Evolutionary conservation across 2,113 vertebrate species (phyloP).

Genomic region (Rhinopomastus cyanomelas): DNA sequence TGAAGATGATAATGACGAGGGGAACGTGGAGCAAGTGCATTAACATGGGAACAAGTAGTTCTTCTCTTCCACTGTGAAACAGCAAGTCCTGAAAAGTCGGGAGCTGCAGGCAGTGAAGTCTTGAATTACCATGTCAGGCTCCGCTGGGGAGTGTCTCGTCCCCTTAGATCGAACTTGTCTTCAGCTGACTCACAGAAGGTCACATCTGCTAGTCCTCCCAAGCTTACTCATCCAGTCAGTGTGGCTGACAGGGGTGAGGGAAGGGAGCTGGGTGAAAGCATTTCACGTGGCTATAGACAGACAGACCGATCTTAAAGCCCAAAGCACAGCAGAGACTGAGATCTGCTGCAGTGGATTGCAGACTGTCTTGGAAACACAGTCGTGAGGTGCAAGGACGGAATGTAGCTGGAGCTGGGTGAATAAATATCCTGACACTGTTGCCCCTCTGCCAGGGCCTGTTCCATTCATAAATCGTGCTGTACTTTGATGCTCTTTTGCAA

Average conservation of each 20-base stretch:
- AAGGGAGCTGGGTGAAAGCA: neutral
- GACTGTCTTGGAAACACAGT: slow-evolving; percentile 10
- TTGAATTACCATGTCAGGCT: neutral
- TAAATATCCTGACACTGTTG: neutral
- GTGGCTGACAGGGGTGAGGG: neutral
- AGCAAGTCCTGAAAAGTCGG: neutral
- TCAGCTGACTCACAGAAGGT: slow-evolving; percentile 16
- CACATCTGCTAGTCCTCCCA: neutral
- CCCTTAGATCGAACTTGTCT: neutral
- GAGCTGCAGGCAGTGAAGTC: neutral
- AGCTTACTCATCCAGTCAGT: neutral
- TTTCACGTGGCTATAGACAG: slow-evolving; percentile 22
- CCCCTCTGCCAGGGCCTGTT: neutral
- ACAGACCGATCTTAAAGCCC: slow-evolving; percentile 11
- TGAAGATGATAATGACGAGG: neutral
- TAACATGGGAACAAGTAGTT: neutral
- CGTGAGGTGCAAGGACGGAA: neutral
- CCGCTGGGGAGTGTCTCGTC: neutral
- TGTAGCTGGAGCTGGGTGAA: neutral
- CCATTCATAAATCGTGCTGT: slow-evolving; percentile 34
- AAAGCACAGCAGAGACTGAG: neutral
- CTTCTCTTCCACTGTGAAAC: neutral
- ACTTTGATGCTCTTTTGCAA: neutral
- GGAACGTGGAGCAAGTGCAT: neutral
- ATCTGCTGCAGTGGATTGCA: slow-evolving; percentile 2